Evolutionary conservation across 2,113 vertebrate species (phyloP).

Genomic region (Chaenogobius annularis): DNA sequence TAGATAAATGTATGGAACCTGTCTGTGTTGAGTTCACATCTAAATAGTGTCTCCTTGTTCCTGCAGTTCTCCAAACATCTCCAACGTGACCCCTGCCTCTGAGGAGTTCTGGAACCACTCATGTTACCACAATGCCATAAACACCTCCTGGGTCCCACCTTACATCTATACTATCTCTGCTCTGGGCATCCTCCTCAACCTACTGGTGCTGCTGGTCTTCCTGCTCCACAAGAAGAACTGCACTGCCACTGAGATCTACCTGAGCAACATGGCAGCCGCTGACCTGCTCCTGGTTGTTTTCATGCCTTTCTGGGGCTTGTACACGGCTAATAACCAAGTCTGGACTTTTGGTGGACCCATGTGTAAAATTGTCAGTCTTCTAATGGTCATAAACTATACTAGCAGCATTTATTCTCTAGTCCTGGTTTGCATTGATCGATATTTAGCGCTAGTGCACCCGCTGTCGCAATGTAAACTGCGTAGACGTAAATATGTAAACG

Average conservation of each 20-base stretch:
- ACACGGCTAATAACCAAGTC: conserved; percentile 65
- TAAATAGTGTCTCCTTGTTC: neutral
- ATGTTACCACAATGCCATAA: fast-evolving
- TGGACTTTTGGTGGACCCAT: conserved; percentile 83
- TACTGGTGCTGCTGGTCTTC: conserved; percentile 83
- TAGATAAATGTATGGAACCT: too few relatives aligned
- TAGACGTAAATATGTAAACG: conserved; percentile 77
- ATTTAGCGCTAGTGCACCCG: conserved; percentile 84
- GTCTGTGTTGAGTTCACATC: neutral
- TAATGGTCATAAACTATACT: conserved; percentile 79
- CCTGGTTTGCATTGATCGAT: conserved; percentile 86
- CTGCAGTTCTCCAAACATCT: neutral
- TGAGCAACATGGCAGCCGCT: conserved; percentile 83
- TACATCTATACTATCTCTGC: conserved; percentile 81
- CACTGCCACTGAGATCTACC: conserved; percentile 86
- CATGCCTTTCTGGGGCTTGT: conserved; percentile 87
- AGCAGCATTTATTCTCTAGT: conserved; percentile 86
- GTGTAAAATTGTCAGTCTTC: conserved; percentile 76
- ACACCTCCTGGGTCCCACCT: conserved; percentile 66
- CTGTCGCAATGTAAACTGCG: conserved; percentile 80
- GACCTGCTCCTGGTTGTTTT: conserved; percentile 80
- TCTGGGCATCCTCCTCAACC: conserved; percentile 80
- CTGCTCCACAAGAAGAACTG: conserved; percentile 83
- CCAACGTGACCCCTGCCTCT: fast-evolving
- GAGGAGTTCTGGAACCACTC: neutral